phyloP scores from a whole-genome alignment of 2,113 vertebrate genomes.

The Ia io region DNA sequence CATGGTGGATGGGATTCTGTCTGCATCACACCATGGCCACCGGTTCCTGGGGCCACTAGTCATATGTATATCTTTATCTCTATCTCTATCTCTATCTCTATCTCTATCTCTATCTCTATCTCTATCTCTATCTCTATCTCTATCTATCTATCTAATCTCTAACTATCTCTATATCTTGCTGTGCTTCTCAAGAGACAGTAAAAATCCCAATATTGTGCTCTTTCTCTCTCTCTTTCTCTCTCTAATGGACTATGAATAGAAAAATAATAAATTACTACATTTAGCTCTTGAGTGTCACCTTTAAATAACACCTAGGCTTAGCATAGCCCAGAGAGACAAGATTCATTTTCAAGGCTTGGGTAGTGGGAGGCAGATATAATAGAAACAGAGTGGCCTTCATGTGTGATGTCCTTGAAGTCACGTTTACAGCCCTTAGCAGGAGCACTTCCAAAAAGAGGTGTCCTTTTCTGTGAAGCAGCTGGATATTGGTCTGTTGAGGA shows the following conservation, averaged over 20 bases:
- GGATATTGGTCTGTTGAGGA: not conserved
- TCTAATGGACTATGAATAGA: slow-evolving; percentile 62
- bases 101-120: too few relatives aligned
- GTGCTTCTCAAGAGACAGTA: slow-evolving; percentile 65
- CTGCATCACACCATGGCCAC: slow-evolving; percentile 57
- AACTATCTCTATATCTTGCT: slow-evolving; percentile 69
- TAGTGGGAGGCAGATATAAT: not conserved
- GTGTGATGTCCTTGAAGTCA: not conserved
- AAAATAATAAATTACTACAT: slow-evolving; percentile 67
- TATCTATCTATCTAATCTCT: too few relatives aligned
- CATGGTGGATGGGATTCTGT: slow-evolving; percentile 72
- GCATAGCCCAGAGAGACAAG: not conserved
- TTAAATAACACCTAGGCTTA: not conserved
- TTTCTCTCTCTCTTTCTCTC: not conserved
- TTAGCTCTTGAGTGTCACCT: slow-evolving; percentile 68
- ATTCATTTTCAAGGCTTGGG: not conserved
- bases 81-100: too few relatives aligned
- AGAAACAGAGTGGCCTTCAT: not conserved
- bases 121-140: too few relatives aligned
- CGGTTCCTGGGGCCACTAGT: slow-evolving; percentile 64
- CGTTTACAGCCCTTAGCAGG: not conserved
- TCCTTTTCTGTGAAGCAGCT: not conserved
- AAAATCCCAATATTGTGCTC: not conserved
- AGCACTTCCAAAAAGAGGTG: not conserved
- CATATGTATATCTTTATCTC: slow-evolving; percentile 7